A percentile compares a stretch with the other conserved stretches of the same genome.
Conservation (phyloP, 2,888 invertebrate species). For the Drosophila picticornis region DNA sequence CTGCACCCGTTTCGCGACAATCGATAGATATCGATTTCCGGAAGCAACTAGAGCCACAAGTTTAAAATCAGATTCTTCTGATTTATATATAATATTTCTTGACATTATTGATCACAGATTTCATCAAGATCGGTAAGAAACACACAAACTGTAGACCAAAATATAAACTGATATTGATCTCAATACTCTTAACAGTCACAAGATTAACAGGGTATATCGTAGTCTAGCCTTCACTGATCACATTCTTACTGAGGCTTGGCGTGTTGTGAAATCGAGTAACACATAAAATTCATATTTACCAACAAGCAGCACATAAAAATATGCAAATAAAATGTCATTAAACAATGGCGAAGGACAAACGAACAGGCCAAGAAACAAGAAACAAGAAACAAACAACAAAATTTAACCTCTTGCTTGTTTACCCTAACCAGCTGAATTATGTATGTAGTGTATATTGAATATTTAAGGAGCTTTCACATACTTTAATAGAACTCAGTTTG, state of each 20-base stretch:
- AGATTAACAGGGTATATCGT: neutral
- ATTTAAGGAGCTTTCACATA: neutral
- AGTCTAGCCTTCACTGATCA: neutral
- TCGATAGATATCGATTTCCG: neutral
- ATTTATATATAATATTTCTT: accelerated
- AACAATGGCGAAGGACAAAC: conserved; percentile 71
- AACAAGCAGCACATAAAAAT: conserved; percentile 57
- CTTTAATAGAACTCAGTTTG: neutral
- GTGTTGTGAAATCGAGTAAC: conserved; percentile 61
- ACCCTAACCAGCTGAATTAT: conserved; percentile 4
- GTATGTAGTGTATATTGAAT: neutral
- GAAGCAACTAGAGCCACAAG: neutral
- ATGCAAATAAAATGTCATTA: conserved; percentile 78
- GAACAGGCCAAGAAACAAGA: conserved; percentile 32
- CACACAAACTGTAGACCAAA: neutral
- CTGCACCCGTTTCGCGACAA: neutral
- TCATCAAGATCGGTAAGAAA: neutral
- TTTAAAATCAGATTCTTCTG: neutral
- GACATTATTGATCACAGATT: neutral
- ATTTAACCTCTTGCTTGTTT: conserved; percentile 22
- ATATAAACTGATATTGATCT: neutral
- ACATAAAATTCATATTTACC: conserved; percentile 68
- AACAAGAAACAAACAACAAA: conserved; percentile 29
- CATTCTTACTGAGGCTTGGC: conserved; percentile 26
- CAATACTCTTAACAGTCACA: neutral